Conservation (phyloP, 2,888 invertebrate genomes). For the Ectropis crepuscularia region DNA sequence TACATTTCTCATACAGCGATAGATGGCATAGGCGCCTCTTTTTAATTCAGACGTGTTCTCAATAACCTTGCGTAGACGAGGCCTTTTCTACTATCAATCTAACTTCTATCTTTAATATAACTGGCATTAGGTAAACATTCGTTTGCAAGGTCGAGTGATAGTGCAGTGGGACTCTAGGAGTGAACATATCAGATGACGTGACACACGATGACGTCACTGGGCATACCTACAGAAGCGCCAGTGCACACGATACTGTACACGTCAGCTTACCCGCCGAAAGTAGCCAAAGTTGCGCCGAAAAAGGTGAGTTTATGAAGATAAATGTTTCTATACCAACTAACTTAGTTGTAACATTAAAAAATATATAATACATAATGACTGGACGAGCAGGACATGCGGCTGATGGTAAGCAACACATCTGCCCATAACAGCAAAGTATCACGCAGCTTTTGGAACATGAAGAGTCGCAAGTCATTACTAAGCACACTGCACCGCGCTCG, state of each 20-base stretch:
- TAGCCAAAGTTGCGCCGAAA: conserved; percentile 60
- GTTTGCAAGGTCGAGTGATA: conserved; percentile 12
- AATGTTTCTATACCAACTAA: not conserved
- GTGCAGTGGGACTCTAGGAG: conserved; percentile 22
- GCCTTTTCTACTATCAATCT: not conserved
- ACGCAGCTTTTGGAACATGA: no score
- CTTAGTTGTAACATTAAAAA: not conserved
- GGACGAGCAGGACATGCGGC: no score
- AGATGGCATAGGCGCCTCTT: no score
- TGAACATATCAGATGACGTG: conserved; percentile 31
- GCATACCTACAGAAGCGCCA: conserved; percentile 78
- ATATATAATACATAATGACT: no score
- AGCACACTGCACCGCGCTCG: no score
- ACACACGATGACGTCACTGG: conserved; percentile 72
- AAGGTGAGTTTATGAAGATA: conserved; percentile 56
- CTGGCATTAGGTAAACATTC: conserved; percentile 8
- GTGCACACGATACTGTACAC: conserved; percentile 76
- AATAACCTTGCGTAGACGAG: not conserved
- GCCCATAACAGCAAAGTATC: no score
- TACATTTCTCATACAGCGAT: no score
- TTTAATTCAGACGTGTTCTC: no score
- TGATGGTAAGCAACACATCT: no score
- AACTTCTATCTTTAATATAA: not conserved
- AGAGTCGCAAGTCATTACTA: no score
- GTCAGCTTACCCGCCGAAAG: conserved; percentile 69